Percentiles rank a stretch among this genome's conserved stretches.
Evolutionary conservation across 1,140 invertebrate species (phyloP).

Genomic region (Orussus abietinus): DNA sequence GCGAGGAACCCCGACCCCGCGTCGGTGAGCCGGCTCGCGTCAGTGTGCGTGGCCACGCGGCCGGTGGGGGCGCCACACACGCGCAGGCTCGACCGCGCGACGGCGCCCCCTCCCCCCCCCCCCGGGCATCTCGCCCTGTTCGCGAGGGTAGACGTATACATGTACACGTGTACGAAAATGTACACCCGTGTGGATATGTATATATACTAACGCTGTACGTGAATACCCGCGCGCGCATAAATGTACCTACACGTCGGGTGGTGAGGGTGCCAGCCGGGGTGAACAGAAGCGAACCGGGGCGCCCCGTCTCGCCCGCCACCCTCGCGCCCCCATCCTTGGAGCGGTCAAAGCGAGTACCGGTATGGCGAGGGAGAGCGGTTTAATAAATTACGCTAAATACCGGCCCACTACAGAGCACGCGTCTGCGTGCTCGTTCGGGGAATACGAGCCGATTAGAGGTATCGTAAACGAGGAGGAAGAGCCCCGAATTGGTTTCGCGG

Average conservation of each 20-base stretch:
- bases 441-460: background rate
- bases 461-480: background rate
- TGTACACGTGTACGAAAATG: too few species aligned
- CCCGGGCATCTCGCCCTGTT: background rate
- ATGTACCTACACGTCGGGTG: too few species aligned
- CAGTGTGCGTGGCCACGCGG: constrained; percentile 6
- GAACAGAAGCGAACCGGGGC: too few species aligned
- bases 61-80: too few species aligned
- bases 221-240: too few species aligned
- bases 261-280: too few species aligned
- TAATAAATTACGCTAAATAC: constrained; percentile 39
- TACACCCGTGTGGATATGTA: too few species aligned
- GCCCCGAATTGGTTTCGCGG: too few species aligned
- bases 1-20: constrained; percentile 24
- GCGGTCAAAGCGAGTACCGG: constrained; percentile 24
- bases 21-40: constrained; percentile 13
- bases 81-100: background rate
- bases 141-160: too few species aligned
- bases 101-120: constrained; percentile 6
- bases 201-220: too few species aligned
- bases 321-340: too few species aligned
- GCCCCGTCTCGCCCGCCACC: too few species aligned
- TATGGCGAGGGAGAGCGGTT: constrained; percentile 15
- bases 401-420: constrained; percentile 9
- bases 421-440: constrained; percentile 1